Percentiles rank a stretch among this genome's conserved stretches.
Evolutionary conservation across 2,888 invertebrate species (phyloP).

Genomic region (Stomorhina lunata): DNA sequence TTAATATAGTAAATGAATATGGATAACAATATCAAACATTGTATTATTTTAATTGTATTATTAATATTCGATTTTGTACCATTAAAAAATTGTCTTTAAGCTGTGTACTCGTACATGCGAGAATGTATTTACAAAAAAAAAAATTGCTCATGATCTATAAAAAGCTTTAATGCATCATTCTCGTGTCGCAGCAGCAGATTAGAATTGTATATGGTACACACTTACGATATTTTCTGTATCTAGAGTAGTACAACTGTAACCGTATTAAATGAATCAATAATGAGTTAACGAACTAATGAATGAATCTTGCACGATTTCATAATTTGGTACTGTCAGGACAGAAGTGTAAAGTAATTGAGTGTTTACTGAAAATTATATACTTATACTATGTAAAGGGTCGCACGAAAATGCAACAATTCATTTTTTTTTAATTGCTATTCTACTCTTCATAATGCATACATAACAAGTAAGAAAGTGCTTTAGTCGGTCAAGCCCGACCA

Average conservation of each 20-base stretch:
- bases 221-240: slow-evolving; percentile 6
- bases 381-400: too few relatives aligned
- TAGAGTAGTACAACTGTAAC: slow-evolving; percentile 40
- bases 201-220: not conserved
- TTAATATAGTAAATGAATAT: too few relatives aligned
- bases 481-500: too few relatives aligned
- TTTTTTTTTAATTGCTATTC: too few relatives aligned
- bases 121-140: too few relatives aligned
- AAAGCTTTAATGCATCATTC: slow-evolving; percentile 39
- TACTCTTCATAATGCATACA: too few relatives aligned
- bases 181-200: slow-evolving; percentile 25
- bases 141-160: slow-evolving; percentile 49
- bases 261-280: slow-evolving; percentile 42
- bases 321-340: not conserved
- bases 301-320: slow-evolving; percentile 23
- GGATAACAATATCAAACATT: too few relatives aligned
- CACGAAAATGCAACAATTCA: too few relatives aligned
- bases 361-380: too few relatives aligned
- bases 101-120: too few relatives aligned
- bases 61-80: slow-evolving; percentile 1
- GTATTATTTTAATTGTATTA: too few relatives aligned
- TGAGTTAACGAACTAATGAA: slow-evolving; percentile 32
- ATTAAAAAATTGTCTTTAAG: not conserved
- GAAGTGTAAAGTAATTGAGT: not conserved
- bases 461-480: too few relatives aligned